A percentile compares a stretch with the other conserved stretches of the same genome.
Evolutionary conservation across 2,797 vertebrate genomes (phyloP).

Genomic region (Argya squamiceps): DNA sequence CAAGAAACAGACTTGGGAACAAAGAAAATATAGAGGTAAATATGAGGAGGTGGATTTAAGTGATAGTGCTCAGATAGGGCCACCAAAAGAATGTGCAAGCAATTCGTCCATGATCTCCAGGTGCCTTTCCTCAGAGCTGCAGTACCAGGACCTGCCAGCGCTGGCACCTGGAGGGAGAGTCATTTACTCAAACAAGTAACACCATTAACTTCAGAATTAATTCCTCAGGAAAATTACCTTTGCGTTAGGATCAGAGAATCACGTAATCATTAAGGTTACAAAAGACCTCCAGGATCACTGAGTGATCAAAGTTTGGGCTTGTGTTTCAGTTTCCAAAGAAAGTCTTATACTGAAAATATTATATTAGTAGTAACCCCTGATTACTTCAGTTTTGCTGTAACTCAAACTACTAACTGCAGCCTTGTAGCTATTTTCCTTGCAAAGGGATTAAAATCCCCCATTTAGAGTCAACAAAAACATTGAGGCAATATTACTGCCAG

Average conservation of each 20-base stretch:
- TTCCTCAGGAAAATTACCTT: neutral
- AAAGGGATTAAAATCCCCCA: neutral
- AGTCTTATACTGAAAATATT: neutral
- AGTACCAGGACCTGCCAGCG: neutral
- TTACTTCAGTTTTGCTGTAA: neutral
- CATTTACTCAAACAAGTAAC: neutral
- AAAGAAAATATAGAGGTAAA: neutral
- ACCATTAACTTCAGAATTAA: neutral
- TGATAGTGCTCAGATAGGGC: neutral
- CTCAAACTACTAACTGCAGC: neutral
- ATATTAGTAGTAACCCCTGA: neutral
- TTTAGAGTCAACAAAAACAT: neutral
- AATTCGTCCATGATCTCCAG: neutral
- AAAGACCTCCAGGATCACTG: neutral
- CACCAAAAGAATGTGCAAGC: neutral
- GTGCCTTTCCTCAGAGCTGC: neutral
- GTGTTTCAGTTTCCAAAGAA: neutral
- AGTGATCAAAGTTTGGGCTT: neutral
- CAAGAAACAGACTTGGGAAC: neutral
- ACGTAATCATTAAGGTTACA: neutral
- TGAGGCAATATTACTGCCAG: neutral
- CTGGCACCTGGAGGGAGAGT: neutral
- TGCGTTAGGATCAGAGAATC: neutral
- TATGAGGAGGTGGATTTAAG: neutral
- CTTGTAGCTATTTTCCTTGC: neutral